Base-by-base conservation (phyloP, 2,797 vertebrate genomes). In the Mareca strepera region DNA sequence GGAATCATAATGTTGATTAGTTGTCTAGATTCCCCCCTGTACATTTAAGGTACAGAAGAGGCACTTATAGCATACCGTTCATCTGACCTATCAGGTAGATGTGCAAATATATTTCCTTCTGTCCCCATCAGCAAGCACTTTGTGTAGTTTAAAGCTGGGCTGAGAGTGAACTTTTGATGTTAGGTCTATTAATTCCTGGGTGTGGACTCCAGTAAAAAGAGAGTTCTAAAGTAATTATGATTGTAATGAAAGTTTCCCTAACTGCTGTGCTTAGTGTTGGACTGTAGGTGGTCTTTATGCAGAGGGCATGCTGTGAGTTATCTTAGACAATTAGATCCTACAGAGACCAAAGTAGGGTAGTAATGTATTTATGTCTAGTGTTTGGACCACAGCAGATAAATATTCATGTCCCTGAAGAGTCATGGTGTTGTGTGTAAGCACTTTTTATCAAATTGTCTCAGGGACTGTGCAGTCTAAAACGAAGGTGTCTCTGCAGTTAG, bases 281-380 rank as follows among this genome's bases (percentile, higher is more conserved):
- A 37, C 94, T 91, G 82, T 87, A 89, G 89, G 86, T 80, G n/a
- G 75, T 93, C 68, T 91, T 85, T 85, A 77, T 70, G 29, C n/a
- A 79, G 18, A 48, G 20, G 13, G 39, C 74, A 41, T 84, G 41
- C 86, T 93, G 90, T 29, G 88, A 93, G 50, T 39, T 93, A 64
- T 73, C 67, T 82, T 82, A 87, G 92, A 92, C 46, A 92, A 74
- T 39, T 63, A 74, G 52, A 85, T 77, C 56, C 60, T 91, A 53
- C 13, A 12, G 86, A 78, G 25, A 64, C 11, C 22, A n/a, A 85
- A 95, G 53, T 28, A 17, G 62, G 84, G 82, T 74, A 80, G 22
- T 53, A 74, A 70, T 35, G 35, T 60, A n/a, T 86, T 73, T 84
- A 33, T 29, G 23, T 63, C 18, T 76, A 35, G 26, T 63, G 46